These are phyloP conservation scores for Portevinia maculata DNA, from an alignment of 2,888 invertebrate genomes.

Conservation along the genomic window DNA sequence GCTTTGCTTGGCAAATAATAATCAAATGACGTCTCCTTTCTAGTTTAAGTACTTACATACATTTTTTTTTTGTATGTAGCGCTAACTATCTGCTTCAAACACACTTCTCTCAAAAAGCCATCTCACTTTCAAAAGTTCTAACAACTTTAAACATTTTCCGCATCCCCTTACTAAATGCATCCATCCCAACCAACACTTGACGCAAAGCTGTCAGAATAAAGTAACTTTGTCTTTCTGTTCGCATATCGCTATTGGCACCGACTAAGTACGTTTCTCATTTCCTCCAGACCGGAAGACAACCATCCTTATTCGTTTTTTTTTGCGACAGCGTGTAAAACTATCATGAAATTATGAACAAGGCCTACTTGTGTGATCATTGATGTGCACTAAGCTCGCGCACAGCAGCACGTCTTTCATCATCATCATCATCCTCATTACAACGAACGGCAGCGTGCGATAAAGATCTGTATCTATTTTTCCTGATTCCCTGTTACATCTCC, in stretches of 20 bases:
- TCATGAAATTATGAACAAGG: constrained; percentile 67
- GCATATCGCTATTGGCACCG: constrained; percentile 33
- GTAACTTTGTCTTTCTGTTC: constrained; percentile 29
- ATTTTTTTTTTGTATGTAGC: too few species aligned
- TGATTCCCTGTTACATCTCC: constrained; percentile 47
- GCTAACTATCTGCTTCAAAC: too few species aligned
- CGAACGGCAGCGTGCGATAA: constrained; percentile 44
- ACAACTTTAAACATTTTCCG: constrained; percentile 4
- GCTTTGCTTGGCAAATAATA: too few species aligned
- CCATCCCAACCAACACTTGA: constrained; percentile 1
- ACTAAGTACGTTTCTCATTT: constrained; percentile 10
- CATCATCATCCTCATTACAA: constrained; percentile 28
- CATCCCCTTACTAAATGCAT: constrained; percentile 2
- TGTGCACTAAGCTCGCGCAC: constrained; percentile 65
- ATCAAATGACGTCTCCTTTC: too few species aligned
- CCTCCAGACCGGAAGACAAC: constrained; percentile 59
- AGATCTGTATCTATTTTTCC: constrained; percentile 61
- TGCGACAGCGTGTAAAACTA: constrained; percentile 56
- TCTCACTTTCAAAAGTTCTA: background rate
- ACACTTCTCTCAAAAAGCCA: background rate
- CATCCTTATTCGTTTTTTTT: constrained; percentile 43
- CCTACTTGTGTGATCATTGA: constrained; percentile 63
- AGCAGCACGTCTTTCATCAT: constrained; percentile 60
- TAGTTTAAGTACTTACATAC: too few species aligned
- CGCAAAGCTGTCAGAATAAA: constrained; percentile 38